phyloP scores from a whole-genome alignment of 2,888 invertebrate species.

The Brassicogethes aeneus region DNA sequence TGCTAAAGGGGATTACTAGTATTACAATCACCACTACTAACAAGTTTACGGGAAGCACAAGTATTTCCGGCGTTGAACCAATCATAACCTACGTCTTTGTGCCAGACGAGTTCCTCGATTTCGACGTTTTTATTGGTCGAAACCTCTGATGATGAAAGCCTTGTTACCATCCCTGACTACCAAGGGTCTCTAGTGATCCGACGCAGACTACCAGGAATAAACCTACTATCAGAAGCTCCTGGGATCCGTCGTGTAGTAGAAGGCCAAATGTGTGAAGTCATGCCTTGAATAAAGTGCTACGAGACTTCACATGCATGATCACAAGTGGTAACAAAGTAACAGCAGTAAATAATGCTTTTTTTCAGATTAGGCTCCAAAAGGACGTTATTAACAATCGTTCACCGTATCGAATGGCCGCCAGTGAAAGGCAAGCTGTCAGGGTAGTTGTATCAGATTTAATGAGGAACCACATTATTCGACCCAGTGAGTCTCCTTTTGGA shows the following conservation, averaged over 20 bases:
- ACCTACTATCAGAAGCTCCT: constrained; percentile 6
- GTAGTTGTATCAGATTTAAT: constrained; percentile 16
- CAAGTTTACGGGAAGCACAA: too few species aligned
- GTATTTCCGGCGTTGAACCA: constrained; percentile 5
- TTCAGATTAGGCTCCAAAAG: constrained; percentile 9
- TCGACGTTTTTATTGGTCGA: constrained; percentile 12
- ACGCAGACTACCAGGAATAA: constrained; percentile 10
- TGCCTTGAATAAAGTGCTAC: constrained; percentile 7
- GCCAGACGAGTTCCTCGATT: constrained; percentile 8
- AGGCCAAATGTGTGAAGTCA: constrained; percentile 8
- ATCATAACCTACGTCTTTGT: constrained; percentile 10
- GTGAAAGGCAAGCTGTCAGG: too few species aligned
- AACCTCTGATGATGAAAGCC: constrained; percentile 10
- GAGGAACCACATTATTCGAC: constrained; percentile 15
- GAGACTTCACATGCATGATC: too few species aligned
- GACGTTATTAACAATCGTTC: too few species aligned
- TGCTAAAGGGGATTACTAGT: constrained; percentile 9
- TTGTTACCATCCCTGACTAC: constrained; percentile 11
- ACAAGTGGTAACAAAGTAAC: constrained; percentile 13
- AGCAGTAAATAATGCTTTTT: constrained; percentile 10
- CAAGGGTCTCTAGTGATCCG: constrained; percentile 9
- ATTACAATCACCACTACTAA: constrained; percentile 7
- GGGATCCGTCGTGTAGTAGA: too few species aligned
- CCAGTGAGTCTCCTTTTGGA: constrained; percentile 21
- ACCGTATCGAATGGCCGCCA: constrained; percentile 25